Base-by-base conservation (phyloP, 2,113 vertebrate genomes). In the Sorex araneus region DNA sequence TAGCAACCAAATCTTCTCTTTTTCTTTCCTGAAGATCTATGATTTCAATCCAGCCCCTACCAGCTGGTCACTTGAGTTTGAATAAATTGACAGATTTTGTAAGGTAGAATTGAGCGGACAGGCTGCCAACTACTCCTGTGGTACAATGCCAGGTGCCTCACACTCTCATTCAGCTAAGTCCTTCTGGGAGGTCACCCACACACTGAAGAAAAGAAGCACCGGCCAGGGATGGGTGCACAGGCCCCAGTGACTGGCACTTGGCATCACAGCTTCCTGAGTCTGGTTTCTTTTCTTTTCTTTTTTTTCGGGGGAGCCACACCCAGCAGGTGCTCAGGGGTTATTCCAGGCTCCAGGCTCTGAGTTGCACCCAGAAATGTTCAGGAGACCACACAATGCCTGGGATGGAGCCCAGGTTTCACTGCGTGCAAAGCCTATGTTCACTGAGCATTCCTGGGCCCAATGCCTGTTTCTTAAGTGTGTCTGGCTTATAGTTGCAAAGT, bases 31-130 rank as follows among this genome's bases (percentile, higher is more conserved):
- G 5, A 64, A 89, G 78, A 21, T 91, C 60, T 1, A 4, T 76
- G 75, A 11, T 91, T 95, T 84, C 36, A 66, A 4, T 43, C 21
- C 19, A 12, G 28, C 32, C 12, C 27, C 64, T 16, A 34, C 69
- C 19, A 91, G 50, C 60, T 73, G 36, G 32, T 79, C 18, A 80
- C 57, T 67, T 21, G 83, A 86, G 73, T 94, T 50, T 78, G 47
- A 86, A 40, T 86, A 88, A 69, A 94, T 84, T 19, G 54, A 75
- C 40, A 76, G 45, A 76, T 45, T 92, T 92, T 57, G 43, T 78
- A 88, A 83, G 88, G 69, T 69, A 83, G 85, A 84, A 85, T 67
- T 74, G 25, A 74, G 40, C 34, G 76, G 67, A 71, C 73, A 81
- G 76, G 16, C 66, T 78, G 30, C 91, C 70, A 83, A 47, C 57